Conservation (phyloP, 2,888 invertebrate genomes). For the Mythimna ferrago region DNA sequence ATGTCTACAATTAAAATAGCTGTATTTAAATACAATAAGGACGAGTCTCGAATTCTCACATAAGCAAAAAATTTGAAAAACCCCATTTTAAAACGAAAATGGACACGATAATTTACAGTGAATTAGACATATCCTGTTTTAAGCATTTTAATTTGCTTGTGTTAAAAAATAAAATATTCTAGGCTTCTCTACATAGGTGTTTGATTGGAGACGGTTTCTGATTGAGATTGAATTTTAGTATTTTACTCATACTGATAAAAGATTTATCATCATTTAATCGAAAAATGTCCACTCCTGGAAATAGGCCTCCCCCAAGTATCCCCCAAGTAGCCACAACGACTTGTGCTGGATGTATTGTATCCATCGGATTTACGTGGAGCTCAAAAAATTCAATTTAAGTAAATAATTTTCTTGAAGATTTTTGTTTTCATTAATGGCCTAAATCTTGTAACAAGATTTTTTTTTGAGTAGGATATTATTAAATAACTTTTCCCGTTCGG, state of each 20-base stretch:
- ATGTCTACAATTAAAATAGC: conserved; percentile 35
- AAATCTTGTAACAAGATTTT: background rate
- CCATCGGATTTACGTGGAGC: no score
- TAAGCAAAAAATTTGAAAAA: conserved; percentile 40
- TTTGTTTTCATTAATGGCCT: background rate
- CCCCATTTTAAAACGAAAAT: conserved; percentile 14
- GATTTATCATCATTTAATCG: no score
- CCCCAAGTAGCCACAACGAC: no score
- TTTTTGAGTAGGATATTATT: no score
- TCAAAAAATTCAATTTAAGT: background rate
- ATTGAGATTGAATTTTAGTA: background rate
- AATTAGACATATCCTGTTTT: conserved; percentile 32
- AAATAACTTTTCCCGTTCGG: no score
- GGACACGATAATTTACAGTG: conserved; percentile 21
- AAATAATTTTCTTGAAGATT: no score
- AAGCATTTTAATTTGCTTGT: conserved; percentile 5
- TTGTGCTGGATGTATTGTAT: no score
- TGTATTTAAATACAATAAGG: conserved; percentile 56
- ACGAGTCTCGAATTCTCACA: conserved; percentile 44
- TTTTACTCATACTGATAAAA: background rate
- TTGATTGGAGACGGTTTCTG: background rate
- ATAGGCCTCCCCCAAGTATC: no score
- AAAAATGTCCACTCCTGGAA: no score
- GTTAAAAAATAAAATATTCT: background rate
- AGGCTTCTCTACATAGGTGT: background rate